Evolutionary conservation across 2,113 vertebrate genomes (phyloP), one percentile per base, ranked within the genome.

Genomic region (Mesocricetus auratus): DNA sequence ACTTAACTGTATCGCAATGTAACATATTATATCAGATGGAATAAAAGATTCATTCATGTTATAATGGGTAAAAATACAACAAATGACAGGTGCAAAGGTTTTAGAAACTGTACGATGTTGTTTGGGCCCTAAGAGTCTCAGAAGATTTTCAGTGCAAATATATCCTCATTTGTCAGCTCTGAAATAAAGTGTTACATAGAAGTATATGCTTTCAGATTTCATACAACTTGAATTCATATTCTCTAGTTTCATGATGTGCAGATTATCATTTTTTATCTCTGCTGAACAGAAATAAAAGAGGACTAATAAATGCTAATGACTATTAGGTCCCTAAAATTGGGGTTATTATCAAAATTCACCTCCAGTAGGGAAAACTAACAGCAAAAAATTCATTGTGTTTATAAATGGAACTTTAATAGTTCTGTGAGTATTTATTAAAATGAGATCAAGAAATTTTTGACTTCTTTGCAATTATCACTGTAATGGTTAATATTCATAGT

Each of bases 361-460:
- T 96, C 77, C 79, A 95, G 42, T 97, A 89, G 45, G 58, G 81
- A 94, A 94, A 97, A 85, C 60, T 95, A 87, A 64, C 86, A 96
- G 69, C 87, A 81, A 3, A 62, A 81, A 96, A 93, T 16, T 89
- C 83, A 93, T 96, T 81, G 66, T 94, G 7, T 81, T 93, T 78
- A 85, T 45, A 92, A 98, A 96, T 87, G 77, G 29, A 85, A 47
- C 33, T 79, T 96, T 96, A 96, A 96, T 97, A 94, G 82, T 92
- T 64, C 36, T 97, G 85, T 93, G 78, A 94, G 66, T 1, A 92
- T 53, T 97, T 89, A 93, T 66, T 97, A 95, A 94, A 97, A 93
- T 93, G 87, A 92, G 50, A 73, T 97, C 85, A 95, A 88, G 17
- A 96, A 95, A 96, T 97, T 96, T 97, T 87, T 93, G 87, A 79